Evolutionary conservation across 2,113 vertebrate species (phyloP), one percentile per base, ranked within the genome.

Genomic region (Lasiurus cinereus): DNA sequence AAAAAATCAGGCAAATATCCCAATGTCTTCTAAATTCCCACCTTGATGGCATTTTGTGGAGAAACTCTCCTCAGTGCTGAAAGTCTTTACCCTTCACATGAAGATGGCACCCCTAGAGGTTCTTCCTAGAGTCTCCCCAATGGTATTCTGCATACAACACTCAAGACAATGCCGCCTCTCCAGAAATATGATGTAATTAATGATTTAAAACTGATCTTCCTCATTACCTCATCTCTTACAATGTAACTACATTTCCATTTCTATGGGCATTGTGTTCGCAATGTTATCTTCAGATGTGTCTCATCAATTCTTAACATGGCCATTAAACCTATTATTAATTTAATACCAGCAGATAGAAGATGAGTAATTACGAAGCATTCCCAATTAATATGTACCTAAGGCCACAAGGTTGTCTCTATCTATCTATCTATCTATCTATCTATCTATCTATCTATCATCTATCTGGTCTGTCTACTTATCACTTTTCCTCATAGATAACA

Each of bases 241-340:
- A 29, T 84, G 43, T 31, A 77, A 33, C n/a, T 33, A 27, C 31
- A 62, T 86, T 94, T 76, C 43, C 80, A 66, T 95, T 74, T 74
- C n/a, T 77, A 48, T 69, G 13, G 43, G 7, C 50, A 70, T 22
- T 76, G 18, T 69, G 5, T 76, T 84, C 76, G 88, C n/a, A 83
- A 6, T 83, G 21, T 22, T 87, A 56, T 90, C 80, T 90, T 93
- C 11, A 74, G 21, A 69, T 87, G 48, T 79, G 4, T 22, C 36
- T 79, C 74, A 83, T 94, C 56, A 74, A 54, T 96, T 95, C 74
- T 91, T 78, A 95, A 95, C 50, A 94, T 0, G 73, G 66, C 11
- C 33, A n/a, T 96, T 86, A 96, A 96, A 62, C 54, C 31, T 59
- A 76, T 74, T 93, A 84, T 80, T 95, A 96, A 91, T 93, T 95